A percentile compares a stretch with the other conserved stretches of the same genome.
These are phyloP conservation scores for Rutilus rutilus DNA, from an alignment of 2,113 vertebrate genomes.

Conservation along the genomic window DNA sequence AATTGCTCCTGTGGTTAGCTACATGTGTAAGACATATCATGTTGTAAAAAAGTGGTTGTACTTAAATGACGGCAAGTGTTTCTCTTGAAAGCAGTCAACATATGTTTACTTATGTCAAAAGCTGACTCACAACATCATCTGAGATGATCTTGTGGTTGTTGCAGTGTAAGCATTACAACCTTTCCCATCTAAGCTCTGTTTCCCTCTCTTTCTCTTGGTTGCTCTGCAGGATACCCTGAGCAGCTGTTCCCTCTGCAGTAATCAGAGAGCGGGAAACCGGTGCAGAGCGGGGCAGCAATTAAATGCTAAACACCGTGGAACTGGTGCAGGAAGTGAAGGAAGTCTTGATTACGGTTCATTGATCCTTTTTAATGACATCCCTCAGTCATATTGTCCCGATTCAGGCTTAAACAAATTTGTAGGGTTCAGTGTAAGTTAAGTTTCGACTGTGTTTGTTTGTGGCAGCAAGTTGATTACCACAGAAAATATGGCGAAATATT, in stretches of 20 bases:
- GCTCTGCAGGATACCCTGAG: slow-evolving; percentile 33
- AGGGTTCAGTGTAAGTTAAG: neutral
- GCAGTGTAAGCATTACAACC: neutral
- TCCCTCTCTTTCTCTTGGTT: neutral
- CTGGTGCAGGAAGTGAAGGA: slow-evolving; percentile 51
- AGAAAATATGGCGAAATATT: neutral
- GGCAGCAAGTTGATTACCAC: neutral
- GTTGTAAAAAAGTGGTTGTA: neutral
- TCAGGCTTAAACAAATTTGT: neutral
- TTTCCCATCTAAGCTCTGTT: neutral
- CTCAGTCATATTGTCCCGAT: slow-evolving; percentile 5
- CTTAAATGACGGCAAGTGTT: neutral
- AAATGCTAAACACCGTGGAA: slow-evolving; percentile 54
- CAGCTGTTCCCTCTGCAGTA: slow-evolving; percentile 51
- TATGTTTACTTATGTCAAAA: neutral
- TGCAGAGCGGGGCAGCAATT: slow-evolving; percentile 53
- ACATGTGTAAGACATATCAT: neutral
- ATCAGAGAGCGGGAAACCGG: slow-evolving; percentile 51
- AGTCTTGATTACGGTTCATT: slow-evolving; percentile 50
- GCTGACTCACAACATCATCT: neutral
- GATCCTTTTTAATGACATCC: slow-evolving; percentile 45
- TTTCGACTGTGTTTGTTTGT: neutral
- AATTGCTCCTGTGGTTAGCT: neutral
- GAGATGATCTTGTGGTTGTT: neutral
- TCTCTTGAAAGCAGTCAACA: neutral